Conservation (phyloP, 2,888 invertebrate genomes). For the Therioaphis trifolii region DNA sequence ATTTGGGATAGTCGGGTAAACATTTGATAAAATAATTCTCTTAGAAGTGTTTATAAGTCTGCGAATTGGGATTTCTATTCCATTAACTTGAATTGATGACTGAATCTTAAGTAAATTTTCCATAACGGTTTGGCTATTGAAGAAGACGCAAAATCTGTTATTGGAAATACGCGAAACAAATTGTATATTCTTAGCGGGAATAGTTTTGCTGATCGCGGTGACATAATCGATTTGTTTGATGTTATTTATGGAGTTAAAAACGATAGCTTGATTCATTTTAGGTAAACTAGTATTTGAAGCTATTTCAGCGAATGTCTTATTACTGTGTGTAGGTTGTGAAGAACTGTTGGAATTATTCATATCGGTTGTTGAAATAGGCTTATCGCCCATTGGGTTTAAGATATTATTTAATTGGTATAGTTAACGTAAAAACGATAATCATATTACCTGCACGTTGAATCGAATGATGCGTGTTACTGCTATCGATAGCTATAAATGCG, state of each 20-base stretch:
- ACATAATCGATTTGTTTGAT: conserved; percentile 13
- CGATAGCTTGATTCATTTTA: neutral
- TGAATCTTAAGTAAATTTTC: neutral
- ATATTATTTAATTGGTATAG: too few relatives aligned
- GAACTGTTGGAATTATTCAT: too few relatives aligned
- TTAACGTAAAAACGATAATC: too few relatives aligned
- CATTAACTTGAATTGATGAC: neutral
- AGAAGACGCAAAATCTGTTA: conserved; percentile 4
- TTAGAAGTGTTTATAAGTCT: conserved; percentile 4
- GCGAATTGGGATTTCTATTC: neutral
- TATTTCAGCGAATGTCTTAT: too few relatives aligned
- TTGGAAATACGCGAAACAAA: conserved; percentile 10
- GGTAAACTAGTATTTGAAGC: neutral
- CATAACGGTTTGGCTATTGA: conserved; percentile 9
- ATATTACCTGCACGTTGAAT: too few relatives aligned
- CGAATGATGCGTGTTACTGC: too few relatives aligned
- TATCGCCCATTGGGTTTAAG: too few relatives aligned
- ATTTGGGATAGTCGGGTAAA: conserved; percentile 12
- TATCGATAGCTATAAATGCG: too few relatives aligned
- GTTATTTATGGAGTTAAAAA: neutral
- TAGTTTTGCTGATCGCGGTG: conserved; percentile 2
- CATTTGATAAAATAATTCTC: conserved; percentile 9
- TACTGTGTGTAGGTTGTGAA: too few relatives aligned
- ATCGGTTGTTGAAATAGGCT: too few relatives aligned
- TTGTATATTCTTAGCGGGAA: neutral